Percentiles rank a stretch among this genome's conserved stretches.
Conservation (phyloP, 2,888 invertebrate species). For the Catocala nupta region DNA sequence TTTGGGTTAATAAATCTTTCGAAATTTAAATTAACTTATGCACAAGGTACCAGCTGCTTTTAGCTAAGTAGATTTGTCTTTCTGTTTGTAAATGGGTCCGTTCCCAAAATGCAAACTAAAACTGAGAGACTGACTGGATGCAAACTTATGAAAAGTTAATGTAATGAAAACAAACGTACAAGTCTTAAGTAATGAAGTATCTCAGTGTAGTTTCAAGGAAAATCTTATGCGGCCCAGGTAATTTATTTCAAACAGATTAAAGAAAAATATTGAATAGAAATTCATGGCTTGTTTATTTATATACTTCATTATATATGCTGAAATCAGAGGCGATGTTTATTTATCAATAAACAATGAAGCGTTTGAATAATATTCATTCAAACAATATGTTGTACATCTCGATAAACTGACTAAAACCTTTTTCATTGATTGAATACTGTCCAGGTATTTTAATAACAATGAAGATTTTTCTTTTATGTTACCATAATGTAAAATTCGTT, state of each 20-base stretch:
- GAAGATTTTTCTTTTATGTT: too few species aligned
- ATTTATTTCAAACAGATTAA: neutral
- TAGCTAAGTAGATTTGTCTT: conserved; percentile 23
- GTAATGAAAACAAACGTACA: conserved; percentile 20
- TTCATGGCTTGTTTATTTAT: neutral
- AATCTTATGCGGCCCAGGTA: conserved; percentile 4
- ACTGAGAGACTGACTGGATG: neutral
- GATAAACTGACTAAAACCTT: too few species aligned
- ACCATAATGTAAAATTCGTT: too few species aligned
- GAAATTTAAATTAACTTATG: conserved; percentile 36
- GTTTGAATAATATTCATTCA: too few species aligned
- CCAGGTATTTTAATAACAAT: too few species aligned
- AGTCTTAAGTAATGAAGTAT: conserved; percentile 27
- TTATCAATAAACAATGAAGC: too few species aligned
- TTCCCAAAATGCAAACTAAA: neutral
- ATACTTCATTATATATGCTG: too few species aligned
- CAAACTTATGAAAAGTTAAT: conserved; percentile 27
- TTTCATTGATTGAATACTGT: too few species aligned
- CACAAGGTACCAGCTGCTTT: conserved; percentile 17
- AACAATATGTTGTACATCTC: too few species aligned
- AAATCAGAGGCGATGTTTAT: too few species aligned
- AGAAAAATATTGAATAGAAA: neutral
- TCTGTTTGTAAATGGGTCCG: conserved; percentile 7
- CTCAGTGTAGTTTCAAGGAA: neutral
- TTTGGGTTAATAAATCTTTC: conserved; percentile 25